Evolutionary conservation across 1,140 invertebrate species (phyloP), one percentile per base, ranked within the genome.

Genomic region (Hyles vespertilio): DNA sequence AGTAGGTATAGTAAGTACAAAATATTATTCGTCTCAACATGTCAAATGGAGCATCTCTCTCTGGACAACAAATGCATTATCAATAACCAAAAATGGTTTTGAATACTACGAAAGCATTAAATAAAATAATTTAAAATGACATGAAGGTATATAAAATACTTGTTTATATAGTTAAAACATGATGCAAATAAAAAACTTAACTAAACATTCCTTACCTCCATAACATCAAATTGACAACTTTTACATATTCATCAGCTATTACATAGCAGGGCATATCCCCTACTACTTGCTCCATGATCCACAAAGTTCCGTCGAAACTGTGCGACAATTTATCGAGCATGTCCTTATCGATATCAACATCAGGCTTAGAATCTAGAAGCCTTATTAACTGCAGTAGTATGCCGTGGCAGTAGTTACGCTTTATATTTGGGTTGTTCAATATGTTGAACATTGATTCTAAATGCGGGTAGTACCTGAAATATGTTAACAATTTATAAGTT

Each of bases 351-450:
- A 67, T 32, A 0, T 12, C 5, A 1, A 77, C 32, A 32, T 62
- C 58, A 7, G 73, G 73, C 45, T 58, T 67, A 2, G 62, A 58
- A 3, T 69, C 63, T 9, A 75, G 47, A 5, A 74, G 48, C 22
- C 63, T 70, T 8, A 12, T 62, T 67, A 90, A 84, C 74, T 90
- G 89, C 10, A 90, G 70, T 7, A 89, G 62, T 36, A 88, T 62
- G 11, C 90, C 90, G 66, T 91, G 90, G 32, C 74, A 80, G 50
- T 78, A 75, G 69, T 91, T 91, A 34, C 71, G 80, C 47, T 75
- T 73, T 32, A 78, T 72, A 12, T 55, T 58, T 0, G 22, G 34
- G 9, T 82, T 60, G 6, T 34, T 22, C 3, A 89, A n/a, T 7
- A 69, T 55, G 10, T 55, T 40, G 0, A 88, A 63, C 52, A 84